Percentiles rank a stretch among this genome's conserved stretches.
Conservation (phyloP, 2,888 invertebrate genomes). For the Venusia cambrica region DNA sequence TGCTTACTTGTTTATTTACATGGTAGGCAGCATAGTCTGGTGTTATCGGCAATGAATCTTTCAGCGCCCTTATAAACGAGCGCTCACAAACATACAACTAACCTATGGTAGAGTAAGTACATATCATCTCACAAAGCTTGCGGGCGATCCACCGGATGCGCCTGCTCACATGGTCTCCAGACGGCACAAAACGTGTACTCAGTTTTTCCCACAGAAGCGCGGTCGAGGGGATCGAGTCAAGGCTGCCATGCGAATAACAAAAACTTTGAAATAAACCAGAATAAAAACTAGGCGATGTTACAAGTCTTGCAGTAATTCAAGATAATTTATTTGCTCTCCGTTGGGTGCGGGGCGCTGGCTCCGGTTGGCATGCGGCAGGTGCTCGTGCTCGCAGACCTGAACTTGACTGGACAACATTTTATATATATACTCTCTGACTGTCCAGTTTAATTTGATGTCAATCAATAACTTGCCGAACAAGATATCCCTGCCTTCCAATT, state of each 20-base stretch:
- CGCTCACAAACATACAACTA: conserved; percentile 53
- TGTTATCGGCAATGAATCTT: conserved; percentile 39
- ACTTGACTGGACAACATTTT: conserved; percentile 66
- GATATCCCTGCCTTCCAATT: no score
- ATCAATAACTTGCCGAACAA: no score
- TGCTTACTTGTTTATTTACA: conserved; percentile 29
- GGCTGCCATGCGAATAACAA: conserved; percentile 71
- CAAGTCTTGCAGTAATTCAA: conserved; percentile 54
- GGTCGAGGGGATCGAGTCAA: conserved; percentile 65
- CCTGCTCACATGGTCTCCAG: conserved; percentile 73
- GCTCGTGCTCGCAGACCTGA: conserved; percentile 54
- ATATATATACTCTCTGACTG: conserved; percentile 43
- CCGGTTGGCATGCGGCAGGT: conserved; percentile 57
- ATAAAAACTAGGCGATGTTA: conserved; percentile 61
- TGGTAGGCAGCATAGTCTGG: conserved; percentile 29
- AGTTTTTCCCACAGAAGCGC: conserved; percentile 71
- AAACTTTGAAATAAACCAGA: conserved; percentile 52
- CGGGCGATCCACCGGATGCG: conserved; percentile 65
- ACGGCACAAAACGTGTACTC: conserved; percentile 63
- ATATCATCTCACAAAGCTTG: conserved; percentile 40
- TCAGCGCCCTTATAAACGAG: conserved; percentile 41
- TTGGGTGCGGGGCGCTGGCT: conserved; percentile 44
- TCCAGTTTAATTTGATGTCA: conserved; percentile 36
- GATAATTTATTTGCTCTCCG: conserved; percentile 56
- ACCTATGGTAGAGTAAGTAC: conserved; percentile 38